These are phyloP conservation scores for Aurelia coerulea DNA, from an alignment of 30 jellyfish, hydroid and myxozoan genomes.

Conservation along the genomic window DNA sequence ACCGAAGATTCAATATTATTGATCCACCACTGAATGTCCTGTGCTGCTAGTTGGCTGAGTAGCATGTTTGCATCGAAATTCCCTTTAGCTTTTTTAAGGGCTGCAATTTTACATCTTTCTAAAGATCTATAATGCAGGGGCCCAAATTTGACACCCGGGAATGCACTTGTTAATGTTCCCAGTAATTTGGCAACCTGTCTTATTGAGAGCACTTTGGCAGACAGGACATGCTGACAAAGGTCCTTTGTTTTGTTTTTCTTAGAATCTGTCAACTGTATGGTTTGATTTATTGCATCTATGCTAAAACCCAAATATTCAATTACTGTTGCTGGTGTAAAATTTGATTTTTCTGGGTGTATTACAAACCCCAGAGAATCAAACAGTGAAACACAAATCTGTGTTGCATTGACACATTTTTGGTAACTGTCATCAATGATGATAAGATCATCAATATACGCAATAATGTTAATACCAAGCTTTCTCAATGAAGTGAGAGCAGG, in stretches of 20 bases:
- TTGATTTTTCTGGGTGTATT: constrained; percentile 23
- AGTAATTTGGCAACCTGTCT: constrained; percentile 20
- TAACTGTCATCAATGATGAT: neutral
- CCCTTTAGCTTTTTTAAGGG: constrained; percentile 22
- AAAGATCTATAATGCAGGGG: constrained; percentile 35
- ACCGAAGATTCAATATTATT: neutral
- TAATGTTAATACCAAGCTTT: neutral
- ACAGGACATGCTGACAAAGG: neutral
- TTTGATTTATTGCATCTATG: neutral
- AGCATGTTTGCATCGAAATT: constrained; percentile 19
- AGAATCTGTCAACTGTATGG: neutral
- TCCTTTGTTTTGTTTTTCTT: neutral
- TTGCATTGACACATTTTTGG: neutral
- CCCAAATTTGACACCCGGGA: constrained; percentile 59
- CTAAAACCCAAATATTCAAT: constrained; percentile 11
- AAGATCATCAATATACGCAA: constrained; percentile 17
- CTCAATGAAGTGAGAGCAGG: constrained; percentile 17
- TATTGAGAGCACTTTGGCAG: neutral
- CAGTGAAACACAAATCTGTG: neutral
- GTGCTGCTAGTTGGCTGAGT: neutral
- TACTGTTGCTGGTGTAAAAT: neutral
- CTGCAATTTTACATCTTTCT: constrained; percentile 27
- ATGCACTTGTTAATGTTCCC: constrained; percentile 10
- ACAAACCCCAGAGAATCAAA: neutral
- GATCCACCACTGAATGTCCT: constrained; percentile 34